These are phyloP conservation scores for Bubo scandiacus DNA, from an alignment of 2,113 vertebrate genomes.

Conservation along the genomic window DNA sequence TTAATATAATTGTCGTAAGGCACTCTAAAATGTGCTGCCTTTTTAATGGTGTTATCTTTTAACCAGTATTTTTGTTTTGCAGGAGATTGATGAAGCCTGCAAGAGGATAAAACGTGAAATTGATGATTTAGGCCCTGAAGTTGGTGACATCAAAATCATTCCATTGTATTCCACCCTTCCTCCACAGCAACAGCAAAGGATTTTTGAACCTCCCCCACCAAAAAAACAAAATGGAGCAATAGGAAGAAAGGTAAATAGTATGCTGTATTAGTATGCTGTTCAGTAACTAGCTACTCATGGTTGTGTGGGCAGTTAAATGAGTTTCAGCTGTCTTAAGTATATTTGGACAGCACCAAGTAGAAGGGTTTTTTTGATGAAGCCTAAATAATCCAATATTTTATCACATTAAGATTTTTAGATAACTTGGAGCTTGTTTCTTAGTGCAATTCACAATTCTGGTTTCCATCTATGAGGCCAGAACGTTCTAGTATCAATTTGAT, in stretches of 20 bases:
- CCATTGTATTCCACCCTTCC: constrained; percentile 95
- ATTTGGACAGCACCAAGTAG: not conserved
- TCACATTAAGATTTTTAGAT: not conserved
- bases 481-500: not conserved
- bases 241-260: constrained; percentile 87
- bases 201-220: constrained; percentile 96
- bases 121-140: constrained; percentile 93
- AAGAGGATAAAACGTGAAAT: constrained; percentile 97
- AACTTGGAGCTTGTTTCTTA: not conserved
- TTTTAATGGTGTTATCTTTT: not conserved
- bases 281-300: not conserved
- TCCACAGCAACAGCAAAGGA: constrained; percentile 94
- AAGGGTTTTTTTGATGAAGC: not conserved
- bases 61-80: constrained; percentile 32
- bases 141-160: constrained; percentile 98
- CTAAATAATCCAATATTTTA: not conserved
- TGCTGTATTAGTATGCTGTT: not conserved
- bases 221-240: constrained; percentile 92
- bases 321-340: not conserved
- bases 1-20: not conserved
- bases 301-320: not conserved
- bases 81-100: constrained; percentile 98
- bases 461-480: not conserved
- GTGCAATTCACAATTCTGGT: not conserved
- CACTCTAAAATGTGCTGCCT: not conserved